phyloP scores from a whole-genome alignment of 2,797 vertebrate genomes.

The Poecilia gillii region DNA sequence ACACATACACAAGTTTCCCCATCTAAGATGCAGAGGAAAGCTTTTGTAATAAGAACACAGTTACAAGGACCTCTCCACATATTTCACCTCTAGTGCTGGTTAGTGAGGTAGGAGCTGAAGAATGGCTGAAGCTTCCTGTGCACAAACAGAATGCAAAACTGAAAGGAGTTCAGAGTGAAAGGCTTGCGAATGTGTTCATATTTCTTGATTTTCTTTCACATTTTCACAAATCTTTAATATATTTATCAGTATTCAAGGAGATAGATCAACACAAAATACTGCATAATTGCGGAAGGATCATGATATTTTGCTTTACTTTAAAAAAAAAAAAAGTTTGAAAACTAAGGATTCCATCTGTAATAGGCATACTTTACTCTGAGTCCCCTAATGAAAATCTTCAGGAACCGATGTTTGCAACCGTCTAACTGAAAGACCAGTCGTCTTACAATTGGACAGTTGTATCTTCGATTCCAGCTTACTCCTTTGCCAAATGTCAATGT shows the following conservation, averaged over 20 bases:
- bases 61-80: slow-evolving; percentile 60
- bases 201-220: not conserved
- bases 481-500: not conserved
- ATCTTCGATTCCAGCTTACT: not conserved
- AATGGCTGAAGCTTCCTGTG: slow-evolving; percentile 61
- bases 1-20: slow-evolving; percentile 64
- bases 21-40: slow-evolving; percentile 78
- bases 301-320: not conserved
- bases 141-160: slow-evolving; percentile 36
- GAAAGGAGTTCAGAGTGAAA: slow-evolving; percentile 36
- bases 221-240: not conserved
- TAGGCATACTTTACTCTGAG: not conserved
- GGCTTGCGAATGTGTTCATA: not conserved
- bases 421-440: not conserved
- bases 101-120: slow-evolving; percentile 77
- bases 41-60: slow-evolving; percentile 73
- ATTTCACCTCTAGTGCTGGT: slow-evolving; percentile 73
- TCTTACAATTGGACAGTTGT: not conserved
- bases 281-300: not conserved
- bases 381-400: not conserved
- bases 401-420: not conserved
- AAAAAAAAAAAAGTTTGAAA: not conserved
- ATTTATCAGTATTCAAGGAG: not conserved
- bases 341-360: not conserved
- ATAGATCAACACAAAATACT: not conserved